Evolutionary conservation across 2,113 vertebrate species (phyloP).

Genomic region (Takifugu bimaculatus): DNA sequence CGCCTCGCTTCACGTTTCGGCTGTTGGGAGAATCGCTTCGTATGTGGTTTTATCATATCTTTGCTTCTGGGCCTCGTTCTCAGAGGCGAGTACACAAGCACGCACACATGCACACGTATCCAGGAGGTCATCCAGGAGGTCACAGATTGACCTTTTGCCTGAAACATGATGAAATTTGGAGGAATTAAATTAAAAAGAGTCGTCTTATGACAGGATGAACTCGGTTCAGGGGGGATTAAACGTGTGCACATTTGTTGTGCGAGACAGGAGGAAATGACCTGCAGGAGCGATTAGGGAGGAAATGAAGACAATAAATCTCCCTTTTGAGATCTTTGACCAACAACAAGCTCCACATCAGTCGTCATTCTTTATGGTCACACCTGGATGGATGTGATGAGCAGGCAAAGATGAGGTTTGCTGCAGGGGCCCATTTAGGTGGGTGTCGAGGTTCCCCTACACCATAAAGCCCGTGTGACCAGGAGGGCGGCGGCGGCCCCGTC

Average conservation of each 20-base stretch:
- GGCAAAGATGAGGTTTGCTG: neutral
- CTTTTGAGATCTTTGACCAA: neutral
- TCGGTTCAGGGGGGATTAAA: neutral
- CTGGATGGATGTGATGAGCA: neutral
- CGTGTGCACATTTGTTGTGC: neutral
- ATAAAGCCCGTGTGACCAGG: conserved; percentile 15
- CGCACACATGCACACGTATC: neutral
- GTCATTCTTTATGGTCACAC: neutral
- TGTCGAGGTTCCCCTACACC: conserved; percentile 8
- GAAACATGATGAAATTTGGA: conserved; percentile 1
- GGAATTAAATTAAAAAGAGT: neutral
- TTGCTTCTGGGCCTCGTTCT: neutral
- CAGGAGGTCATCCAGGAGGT: conserved; percentile 1
- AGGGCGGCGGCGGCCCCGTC: conserved; percentile 2
- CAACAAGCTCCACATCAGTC: neutral
- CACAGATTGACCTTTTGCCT: conserved; percentile 8
- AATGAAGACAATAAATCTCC: neutral
- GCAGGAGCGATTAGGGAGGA: conserved; percentile 12
- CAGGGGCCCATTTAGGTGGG: neutral
- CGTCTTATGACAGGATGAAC: neutral
- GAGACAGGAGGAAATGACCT: neutral
- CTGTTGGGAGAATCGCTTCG: neutral
- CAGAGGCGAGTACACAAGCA: neutral
- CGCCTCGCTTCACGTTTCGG: neutral
- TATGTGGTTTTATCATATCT: too few species aligned